These are phyloP conservation scores for Apodemia mormo DNA, from an alignment of 2,888 invertebrate genomes.

Conservation along the genomic window DNA sequence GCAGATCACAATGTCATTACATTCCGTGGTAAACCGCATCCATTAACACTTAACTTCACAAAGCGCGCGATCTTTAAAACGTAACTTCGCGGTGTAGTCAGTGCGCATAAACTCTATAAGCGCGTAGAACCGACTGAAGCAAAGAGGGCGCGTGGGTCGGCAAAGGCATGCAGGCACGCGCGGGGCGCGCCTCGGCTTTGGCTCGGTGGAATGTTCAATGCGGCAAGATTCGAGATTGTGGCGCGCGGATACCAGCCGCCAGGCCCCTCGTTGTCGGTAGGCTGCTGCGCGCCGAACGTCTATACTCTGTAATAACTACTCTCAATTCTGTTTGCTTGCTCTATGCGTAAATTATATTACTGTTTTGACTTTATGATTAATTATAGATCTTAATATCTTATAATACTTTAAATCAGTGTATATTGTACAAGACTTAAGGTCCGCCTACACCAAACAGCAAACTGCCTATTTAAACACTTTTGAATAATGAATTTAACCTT, in stretches of 20 bases:
- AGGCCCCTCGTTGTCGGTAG: constrained; percentile 49
- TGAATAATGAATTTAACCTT: too few relatives aligned
- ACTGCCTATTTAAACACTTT: too few relatives aligned
- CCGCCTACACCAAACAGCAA: too few relatives aligned
- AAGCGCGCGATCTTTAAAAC: constrained; percentile 58
- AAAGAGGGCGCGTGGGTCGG: constrained; percentile 88
- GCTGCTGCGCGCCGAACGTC: constrained; percentile 2
- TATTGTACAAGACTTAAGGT: too few relatives aligned
- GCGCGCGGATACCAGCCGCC: constrained; percentile 53
- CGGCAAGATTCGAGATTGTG: constrained; percentile 49
- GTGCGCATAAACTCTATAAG: constrained; percentile 58
- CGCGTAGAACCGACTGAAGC: constrained; percentile 68
- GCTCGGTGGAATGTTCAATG: constrained; percentile 59
- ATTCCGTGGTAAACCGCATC: constrained; percentile 70
- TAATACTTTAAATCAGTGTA: too few relatives aligned
- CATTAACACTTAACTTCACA: constrained; percentile 78
- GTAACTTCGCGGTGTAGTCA: constrained; percentile 48
- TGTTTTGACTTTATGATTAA: too few relatives aligned
- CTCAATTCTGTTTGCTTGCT: background rate
- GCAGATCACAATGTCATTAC: constrained; percentile 60
- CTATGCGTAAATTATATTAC: too few relatives aligned
- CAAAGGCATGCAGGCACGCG: constrained; percentile 81
- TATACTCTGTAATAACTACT: background rate
- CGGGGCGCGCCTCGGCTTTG: constrained; percentile 70
- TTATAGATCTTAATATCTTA: too few relatives aligned